Evolutionary conservation across 2,113 vertebrate species (phyloP).

Genomic region (Chrysochloris asiatica): DNA sequence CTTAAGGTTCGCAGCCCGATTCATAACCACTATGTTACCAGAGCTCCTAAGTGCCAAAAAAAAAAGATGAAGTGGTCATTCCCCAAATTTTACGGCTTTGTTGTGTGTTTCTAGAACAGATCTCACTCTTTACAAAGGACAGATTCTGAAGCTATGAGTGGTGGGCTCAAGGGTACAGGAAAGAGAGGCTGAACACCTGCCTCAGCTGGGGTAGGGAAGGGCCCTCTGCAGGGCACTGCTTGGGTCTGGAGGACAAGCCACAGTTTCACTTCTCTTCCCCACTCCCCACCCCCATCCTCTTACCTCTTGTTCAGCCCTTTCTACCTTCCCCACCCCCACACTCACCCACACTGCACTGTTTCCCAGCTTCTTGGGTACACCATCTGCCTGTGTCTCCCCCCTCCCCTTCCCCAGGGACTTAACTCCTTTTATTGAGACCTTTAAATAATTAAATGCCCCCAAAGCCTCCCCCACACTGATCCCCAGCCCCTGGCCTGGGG

Average conservation of each 20-base stretch:
- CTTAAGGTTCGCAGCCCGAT: too few relatives aligned
- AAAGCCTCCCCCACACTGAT: conserved; percentile 40
- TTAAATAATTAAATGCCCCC: conserved; percentile 79
- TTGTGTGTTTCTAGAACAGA: not conserved
- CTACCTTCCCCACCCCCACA: not conserved
- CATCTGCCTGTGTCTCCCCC: conserved; percentile 61
- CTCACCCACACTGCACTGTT: not conserved
- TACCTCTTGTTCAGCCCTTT: not conserved
- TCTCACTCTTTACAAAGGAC: not conserved
- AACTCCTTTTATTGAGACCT: conserved; percentile 67
- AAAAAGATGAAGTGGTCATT: not conserved
- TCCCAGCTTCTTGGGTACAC: conserved; percentile 43
- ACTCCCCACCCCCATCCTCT: not conserved
- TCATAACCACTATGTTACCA: too few relatives aligned
- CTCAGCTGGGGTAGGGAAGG: not conserved
- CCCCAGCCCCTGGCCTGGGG: conserved; percentile 53
- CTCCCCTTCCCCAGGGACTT: conserved; percentile 28
- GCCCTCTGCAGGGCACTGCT: not conserved
- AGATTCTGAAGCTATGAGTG: not conserved
- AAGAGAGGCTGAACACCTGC: not conserved
- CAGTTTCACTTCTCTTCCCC: not conserved
- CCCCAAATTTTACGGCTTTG: not conserved
- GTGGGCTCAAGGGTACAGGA: not conserved
- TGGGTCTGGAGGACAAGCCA: not conserved
- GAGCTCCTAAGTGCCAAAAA: not conserved